These are phyloP conservation scores for Rafetus swinhoei DNA, from an alignment of 2,113 vertebrate genomes.

Conservation along the genomic window DNA sequence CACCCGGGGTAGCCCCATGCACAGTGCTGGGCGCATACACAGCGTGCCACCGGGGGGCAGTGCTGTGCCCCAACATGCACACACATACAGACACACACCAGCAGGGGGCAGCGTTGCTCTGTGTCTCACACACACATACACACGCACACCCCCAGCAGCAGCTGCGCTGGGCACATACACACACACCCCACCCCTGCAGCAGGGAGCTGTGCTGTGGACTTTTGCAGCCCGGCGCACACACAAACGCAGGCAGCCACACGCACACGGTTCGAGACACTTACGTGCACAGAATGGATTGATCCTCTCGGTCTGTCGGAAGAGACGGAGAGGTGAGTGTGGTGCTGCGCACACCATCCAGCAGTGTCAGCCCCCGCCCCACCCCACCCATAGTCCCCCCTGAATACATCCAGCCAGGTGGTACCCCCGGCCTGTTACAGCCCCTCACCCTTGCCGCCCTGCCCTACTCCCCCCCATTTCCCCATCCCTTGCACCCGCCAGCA, in stretches of 20 bases:
- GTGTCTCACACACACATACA: no score
- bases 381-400: background rate
- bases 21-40: background rate
- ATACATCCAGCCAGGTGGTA: no score
- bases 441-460: background rate
- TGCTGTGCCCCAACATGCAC: background rate
- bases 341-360: background rate
- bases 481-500: background rate
- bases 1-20: background rate
- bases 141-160: background rate
- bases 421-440: background rate
- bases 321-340: background rate
- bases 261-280: constrained; percentile 76
- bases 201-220: no score
- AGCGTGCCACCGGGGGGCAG: constrained; percentile 11
- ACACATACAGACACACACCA: no score
- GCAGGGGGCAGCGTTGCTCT: no score
- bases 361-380: background rate
- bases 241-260: background rate
- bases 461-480: background rate
- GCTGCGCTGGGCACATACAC: no score
- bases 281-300: constrained; percentile 94
- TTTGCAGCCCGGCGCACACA: no score
- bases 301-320: constrained; percentile 86
- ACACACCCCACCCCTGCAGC: background rate